Evolutionary conservation across 2,113 vertebrate species (phyloP), one percentile per base, ranked within the genome.

Genomic region (Trochalopteron elliotii): DNA sequence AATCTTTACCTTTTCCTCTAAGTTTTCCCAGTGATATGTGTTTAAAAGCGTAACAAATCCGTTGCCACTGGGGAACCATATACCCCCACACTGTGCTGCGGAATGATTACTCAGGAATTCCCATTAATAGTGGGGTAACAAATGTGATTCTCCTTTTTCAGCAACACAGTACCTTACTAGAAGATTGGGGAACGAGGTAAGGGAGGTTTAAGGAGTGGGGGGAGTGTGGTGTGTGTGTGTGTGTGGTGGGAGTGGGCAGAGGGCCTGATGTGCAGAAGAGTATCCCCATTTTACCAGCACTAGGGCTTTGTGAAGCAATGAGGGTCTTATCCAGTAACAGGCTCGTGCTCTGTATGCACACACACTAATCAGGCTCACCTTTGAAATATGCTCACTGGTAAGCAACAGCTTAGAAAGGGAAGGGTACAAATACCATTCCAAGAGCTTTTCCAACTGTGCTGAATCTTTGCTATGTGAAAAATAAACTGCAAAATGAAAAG

Each of bases 401-500:
- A 83, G 35, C 15, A 72, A 59, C n/a, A 80, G 13, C 75, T 87
- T 80, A 70, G 52, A 80, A 90, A 72, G 30, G 78, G 89, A 94
- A 83, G 47, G 82, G 82, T 95, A 90, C 75, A 96, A 94, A 95
- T 93, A 40, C 78, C 39, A 64, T 95, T 96, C 55, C 68, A 78
- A 83, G 91, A 80, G 83, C 91, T 96, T 94, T 96, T 92, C 90
- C 57, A 87, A 90, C 74, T 2, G 1, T 65, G 83, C 87, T 93
- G 93, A 70, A 59, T 87, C 80, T 96, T 88, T 87, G 56, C 80
- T 31, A 39, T 71, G 87, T 86, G 79, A 94, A 92, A 96, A 96
- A 95, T 87, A 96, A 94, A 80, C 81, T 86, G 70, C 33, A 78
- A 89, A 93, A 87, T 67, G 90, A 83, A 81, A 94, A 90, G 79